Evolutionary conservation across 2,888 invertebrate genomes (phyloP).

Genomic region (Dermolepida albohirtum): DNA sequence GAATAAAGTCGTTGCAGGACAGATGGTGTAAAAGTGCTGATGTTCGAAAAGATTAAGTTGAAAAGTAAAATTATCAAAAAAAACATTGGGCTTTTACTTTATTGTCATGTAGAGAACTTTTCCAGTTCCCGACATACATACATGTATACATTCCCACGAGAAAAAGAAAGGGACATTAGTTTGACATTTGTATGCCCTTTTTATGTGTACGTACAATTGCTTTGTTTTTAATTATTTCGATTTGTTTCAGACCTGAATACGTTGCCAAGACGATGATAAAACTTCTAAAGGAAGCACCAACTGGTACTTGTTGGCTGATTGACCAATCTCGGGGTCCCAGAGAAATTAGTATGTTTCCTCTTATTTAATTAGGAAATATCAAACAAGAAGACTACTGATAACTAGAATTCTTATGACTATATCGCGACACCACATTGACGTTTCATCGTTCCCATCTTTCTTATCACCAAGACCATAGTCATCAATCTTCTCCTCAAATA

Average conservation of each 20-base stretch:
- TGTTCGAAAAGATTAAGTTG: no score
- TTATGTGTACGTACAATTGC: no score
- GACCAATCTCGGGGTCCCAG: conserved; percentile 75
- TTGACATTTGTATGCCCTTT: no score
- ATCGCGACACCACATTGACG: conserved; percentile 42
- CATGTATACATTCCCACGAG: no score
- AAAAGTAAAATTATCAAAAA: no score
- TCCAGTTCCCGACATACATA: no score
- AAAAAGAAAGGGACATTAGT: no score
- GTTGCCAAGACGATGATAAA: conserved; percentile 77
- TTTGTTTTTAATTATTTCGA: background rate
- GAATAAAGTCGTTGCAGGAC: no score
- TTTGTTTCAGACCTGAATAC: conserved; percentile 73
- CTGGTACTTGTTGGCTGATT: conserved; percentile 79
- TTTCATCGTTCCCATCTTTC: conserved; percentile 8
- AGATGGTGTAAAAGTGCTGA: no score
- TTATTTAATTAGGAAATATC: conserved; percentile 42
- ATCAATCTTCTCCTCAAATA: conserved; percentile 19
- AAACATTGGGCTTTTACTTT: no score
- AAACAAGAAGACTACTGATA: conserved; percentile 12
- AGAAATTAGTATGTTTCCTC: conserved; percentile 65
- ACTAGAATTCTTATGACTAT: conserved; percentile 44
- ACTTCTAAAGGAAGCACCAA: conserved; percentile 74
- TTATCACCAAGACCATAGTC: conserved; percentile 12
- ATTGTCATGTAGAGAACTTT: no score